Evolutionary conservation across 1,140 invertebrate species (phyloP).

Genomic region (Drosophila parabipectinata): DNA sequence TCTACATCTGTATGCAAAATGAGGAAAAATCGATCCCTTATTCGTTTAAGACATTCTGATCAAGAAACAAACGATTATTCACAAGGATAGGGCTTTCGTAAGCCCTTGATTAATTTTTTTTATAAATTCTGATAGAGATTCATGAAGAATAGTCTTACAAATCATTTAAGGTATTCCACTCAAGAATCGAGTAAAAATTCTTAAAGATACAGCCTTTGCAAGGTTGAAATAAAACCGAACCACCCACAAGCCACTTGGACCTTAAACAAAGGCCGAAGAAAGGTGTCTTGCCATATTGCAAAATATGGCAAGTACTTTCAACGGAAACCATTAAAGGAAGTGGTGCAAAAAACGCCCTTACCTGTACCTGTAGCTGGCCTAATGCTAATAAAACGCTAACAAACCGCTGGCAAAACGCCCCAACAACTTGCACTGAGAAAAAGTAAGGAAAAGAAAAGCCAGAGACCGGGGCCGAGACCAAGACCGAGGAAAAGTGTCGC

Average conservation of each 20-base stretch:
- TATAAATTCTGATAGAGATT: too few species aligned
- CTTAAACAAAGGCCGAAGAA: conserved; percentile 8
- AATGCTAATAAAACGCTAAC: conserved; percentile 23
- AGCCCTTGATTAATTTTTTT: too few species aligned
- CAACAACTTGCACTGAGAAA: conserved; percentile 11
- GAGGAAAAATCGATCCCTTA: too few species aligned
- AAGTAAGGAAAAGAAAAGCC: not conserved
- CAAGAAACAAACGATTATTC: too few species aligned
- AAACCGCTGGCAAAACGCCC: conserved; percentile 23
- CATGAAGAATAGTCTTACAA: too few species aligned
- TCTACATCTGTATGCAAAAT: too few species aligned
- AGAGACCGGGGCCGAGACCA: conserved; percentile 2
- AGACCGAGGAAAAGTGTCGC: conserved; percentile 50
- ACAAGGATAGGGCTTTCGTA: too few species aligned
- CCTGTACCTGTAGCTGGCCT: conserved; percentile 10
- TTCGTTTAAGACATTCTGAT: too few species aligned
- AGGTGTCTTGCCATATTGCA: conserved; percentile 16
- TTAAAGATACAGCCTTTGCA: too few species aligned
- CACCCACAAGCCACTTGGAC: not conserved
- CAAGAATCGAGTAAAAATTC: too few species aligned
- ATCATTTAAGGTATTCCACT: too few species aligned
- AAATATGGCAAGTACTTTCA: conserved; percentile 11
- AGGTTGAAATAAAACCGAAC: too few species aligned
- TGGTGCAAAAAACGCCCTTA: conserved; percentile 29
- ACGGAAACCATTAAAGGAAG: conserved; percentile 37